phyloP scores from a whole-genome alignment of 2,113 vertebrate species.

The Alligator mississippiensis region DNA sequence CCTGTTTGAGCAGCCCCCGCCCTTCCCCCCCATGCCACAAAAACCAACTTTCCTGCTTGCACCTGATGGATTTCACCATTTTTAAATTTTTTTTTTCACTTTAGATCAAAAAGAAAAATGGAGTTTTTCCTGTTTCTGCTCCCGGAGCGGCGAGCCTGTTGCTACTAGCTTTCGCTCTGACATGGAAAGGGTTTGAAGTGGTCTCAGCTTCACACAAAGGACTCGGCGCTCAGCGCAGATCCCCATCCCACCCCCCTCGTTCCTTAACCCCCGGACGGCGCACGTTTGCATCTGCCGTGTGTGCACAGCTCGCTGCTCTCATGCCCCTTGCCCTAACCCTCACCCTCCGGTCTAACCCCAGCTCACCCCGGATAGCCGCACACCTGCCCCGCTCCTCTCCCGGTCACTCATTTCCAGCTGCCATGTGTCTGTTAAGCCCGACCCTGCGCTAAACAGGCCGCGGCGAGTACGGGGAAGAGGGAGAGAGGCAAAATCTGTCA shows the following conservation, averaged over 20 bases:
- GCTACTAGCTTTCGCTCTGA: constrained; percentile 61
- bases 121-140: constrained; percentile 56
- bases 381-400: constrained; percentile 28
- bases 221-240: not conserved
- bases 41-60: constrained; percentile 52
- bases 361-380: not conserved
- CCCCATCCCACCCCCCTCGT: not conserved
- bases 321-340: constrained; percentile 43
- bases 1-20: constrained; percentile 55
- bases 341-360: constrained; percentile 29
- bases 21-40: constrained; percentile 27
- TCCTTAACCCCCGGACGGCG: not conserved
- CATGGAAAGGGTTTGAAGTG: not conserved
- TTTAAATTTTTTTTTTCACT: not conserved
- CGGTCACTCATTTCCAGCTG: not conserved
- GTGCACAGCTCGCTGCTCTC: not conserved
- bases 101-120: constrained; percentile 64
- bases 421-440: constrained; percentile 2
- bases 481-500: not conserved
- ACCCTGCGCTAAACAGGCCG: not conserved
- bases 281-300: not conserved
- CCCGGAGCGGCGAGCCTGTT: constrained; percentile 55
- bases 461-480: accelerated
- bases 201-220: not conserved
- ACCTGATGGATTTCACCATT: constrained; percentile 54